Percentiles rank a stretch among this genome's conserved stretches.
These are phyloP conservation scores for Pterois miles DNA, from an alignment of 2,797 vertebrate genomes.

Conservation along the genomic window DNA sequence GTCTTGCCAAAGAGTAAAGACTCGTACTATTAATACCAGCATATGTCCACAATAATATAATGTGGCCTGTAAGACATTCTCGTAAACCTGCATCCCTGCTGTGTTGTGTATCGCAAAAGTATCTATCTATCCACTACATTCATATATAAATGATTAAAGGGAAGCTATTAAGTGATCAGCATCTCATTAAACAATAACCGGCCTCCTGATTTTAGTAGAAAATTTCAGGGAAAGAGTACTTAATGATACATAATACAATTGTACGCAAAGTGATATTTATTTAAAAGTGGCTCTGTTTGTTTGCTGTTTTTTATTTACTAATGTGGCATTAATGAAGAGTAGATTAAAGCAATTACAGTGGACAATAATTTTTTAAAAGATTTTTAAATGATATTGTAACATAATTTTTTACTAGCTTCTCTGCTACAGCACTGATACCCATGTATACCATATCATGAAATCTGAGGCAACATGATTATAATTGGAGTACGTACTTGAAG, in stretches of 20 bases:
- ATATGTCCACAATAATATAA: slow-evolving; percentile 73
- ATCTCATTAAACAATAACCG: slow-evolving; percentile 41
- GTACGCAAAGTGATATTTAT: slow-evolving; percentile 72
- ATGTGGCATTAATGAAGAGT: slow-evolving; percentile 62
- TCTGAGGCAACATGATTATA: slow-evolving; percentile 45
- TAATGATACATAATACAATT: slow-evolving; percentile 48
- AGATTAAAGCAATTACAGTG: slow-evolving; percentile 58
- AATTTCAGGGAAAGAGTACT: slow-evolving; percentile 90
- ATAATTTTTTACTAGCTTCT: slow-evolving; percentile 94
- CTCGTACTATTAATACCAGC: slow-evolving; percentile 87
- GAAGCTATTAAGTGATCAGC: slow-evolving; percentile 29
- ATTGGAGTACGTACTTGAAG: slow-evolving; percentile 60
- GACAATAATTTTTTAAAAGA: slow-evolving; percentile 83
- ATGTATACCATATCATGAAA: slow-evolving; percentile 52
- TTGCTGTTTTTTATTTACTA: slow-evolving; percentile 77
- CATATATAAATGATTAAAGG: slow-evolving; percentile 38
- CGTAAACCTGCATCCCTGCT: slow-evolving; percentile 56
- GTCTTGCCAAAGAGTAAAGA: slow-evolving; percentile 94
- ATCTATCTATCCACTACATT: slow-evolving; percentile 55
- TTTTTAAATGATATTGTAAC: slow-evolving; percentile 88
- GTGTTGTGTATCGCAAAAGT: slow-evolving; percentile 49
- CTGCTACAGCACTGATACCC: slow-evolving; percentile 80
- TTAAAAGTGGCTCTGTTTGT: slow-evolving; percentile 63
- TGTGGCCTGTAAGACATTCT: slow-evolving; percentile 64
- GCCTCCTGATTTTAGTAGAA: slow-evolving; percentile 77